Conservation (phyloP, 2,888 invertebrate species). For the Oithona nana region DNA sequence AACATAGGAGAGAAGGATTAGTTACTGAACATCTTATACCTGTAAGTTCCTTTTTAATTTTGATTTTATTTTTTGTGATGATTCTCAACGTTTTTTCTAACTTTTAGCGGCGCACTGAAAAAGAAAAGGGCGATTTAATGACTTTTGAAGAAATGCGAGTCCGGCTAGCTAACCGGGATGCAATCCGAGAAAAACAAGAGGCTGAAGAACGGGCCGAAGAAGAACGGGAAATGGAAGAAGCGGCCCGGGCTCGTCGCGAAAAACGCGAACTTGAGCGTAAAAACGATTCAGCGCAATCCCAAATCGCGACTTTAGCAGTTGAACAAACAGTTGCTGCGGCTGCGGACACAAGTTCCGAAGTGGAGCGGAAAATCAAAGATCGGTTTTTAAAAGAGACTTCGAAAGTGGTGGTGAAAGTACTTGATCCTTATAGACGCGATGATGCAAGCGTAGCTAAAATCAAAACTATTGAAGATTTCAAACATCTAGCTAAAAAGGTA, state of each 20-base stretch:
- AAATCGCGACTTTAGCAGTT: neutral
- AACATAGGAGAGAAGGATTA: conserved; percentile 7
- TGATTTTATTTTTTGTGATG: neutral
- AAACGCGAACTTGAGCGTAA: conserved; percentile 19
- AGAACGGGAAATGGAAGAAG: conserved; percentile 1
- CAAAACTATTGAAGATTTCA: conserved; percentile 73
- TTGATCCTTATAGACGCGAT: conserved; percentile 68
- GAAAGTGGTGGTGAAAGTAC: conserved; percentile 59
- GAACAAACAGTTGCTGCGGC: conserved; percentile 30
- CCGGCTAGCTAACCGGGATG: neutral
- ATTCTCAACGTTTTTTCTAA: neutral
- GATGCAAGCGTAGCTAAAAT: conserved; percentile 69
- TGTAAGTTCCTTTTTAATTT: neutral
- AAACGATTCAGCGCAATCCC: neutral
- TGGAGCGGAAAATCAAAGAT: conserved; percentile 39
- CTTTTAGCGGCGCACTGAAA: neutral
- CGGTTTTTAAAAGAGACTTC: conserved; percentile 51
- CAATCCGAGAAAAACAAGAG: conserved; percentile 18
- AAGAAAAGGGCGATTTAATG: conserved; percentile 1
- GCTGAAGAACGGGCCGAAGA: conserved; percentile 7
- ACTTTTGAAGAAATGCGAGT: neutral
- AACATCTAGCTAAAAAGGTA: conserved; percentile 81
- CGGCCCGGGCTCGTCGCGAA: conserved; percentile 19
- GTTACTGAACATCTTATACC: conserved; percentile 10
- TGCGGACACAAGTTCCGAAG: conserved; percentile 27